These are phyloP conservation scores for Ochotona princeps DNA, from an alignment of 2,113 vertebrate species.

Conservation along the genomic window DNA sequence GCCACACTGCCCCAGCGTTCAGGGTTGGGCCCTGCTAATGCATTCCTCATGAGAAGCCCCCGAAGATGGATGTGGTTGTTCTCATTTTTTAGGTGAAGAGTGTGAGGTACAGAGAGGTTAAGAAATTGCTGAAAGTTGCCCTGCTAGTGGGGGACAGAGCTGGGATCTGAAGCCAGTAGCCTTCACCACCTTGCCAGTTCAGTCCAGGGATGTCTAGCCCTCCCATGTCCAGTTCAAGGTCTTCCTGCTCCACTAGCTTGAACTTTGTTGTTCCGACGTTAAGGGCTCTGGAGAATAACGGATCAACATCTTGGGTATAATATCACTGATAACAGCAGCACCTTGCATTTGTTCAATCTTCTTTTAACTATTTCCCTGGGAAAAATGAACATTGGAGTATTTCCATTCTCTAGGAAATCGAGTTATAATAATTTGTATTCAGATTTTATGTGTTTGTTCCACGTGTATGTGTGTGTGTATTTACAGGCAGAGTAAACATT, in stretches of 20 bases:
- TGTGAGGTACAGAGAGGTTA: not conserved
- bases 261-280: not conserved
- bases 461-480: not conserved
- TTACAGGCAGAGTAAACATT: too few relatives aligned
- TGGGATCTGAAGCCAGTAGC: not conserved
- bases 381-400: not conserved
- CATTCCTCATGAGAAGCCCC: not conserved
- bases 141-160: not conserved
- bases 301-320: not conserved
- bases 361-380: not conserved
- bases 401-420: not conserved
- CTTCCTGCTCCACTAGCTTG: not conserved
- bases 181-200: not conserved
- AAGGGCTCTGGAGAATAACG: not conserved
- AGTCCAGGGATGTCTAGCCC: not conserved
- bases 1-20: not conserved
- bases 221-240: not conserved
- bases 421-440: not conserved
- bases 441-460: not conserved
- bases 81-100: conserved; percentile 39
- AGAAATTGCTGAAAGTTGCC: not conserved
- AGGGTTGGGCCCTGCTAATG: not conserved
- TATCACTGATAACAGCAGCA: not conserved
- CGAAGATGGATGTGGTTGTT: not conserved
- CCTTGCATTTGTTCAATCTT: not conserved